phyloP scores from a whole-genome alignment of 2,113 vertebrate genomes.

The Burhinus bistriatus region DNA sequence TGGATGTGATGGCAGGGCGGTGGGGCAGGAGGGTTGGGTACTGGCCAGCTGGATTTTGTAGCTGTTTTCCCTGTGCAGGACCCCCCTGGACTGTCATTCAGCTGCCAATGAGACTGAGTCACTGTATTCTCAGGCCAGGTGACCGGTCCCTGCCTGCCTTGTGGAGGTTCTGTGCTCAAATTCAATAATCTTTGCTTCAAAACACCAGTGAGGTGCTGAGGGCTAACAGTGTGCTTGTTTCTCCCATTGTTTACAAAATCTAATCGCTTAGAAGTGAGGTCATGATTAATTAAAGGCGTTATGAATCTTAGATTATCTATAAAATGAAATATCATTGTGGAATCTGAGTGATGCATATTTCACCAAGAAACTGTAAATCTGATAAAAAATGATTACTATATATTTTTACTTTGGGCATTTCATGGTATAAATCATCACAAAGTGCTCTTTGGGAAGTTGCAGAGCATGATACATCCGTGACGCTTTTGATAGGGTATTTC shows the following conservation, averaged over 20 bases:
- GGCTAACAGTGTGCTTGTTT: background rate
- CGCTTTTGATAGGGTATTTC: background rate
- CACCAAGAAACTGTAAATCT: background rate
- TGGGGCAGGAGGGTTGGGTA: background rate
- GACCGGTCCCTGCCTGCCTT: accelerated
- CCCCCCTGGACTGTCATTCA: background rate
- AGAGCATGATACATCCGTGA: background rate
- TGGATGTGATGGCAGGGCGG: background rate
- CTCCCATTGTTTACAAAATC: background rate
- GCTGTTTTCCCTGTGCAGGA: background rate
- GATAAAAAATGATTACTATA: background rate
- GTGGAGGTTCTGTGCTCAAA: background rate
- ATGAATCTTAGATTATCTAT: background rate
- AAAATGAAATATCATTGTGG: background rate
- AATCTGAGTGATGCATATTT: background rate
- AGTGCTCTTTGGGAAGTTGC: background rate
- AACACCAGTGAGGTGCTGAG: background rate
- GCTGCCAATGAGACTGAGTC: background rate
- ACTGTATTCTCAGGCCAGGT: background rate
- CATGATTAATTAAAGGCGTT: background rate
- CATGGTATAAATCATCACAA: background rate
- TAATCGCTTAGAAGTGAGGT: background rate
- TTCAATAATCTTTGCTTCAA: background rate
- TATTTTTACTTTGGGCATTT: background rate
- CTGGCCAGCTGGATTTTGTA: background rate